Conservation (phyloP, 2,113 vertebrate genomes). For the Chaetodon auriga region DNA sequence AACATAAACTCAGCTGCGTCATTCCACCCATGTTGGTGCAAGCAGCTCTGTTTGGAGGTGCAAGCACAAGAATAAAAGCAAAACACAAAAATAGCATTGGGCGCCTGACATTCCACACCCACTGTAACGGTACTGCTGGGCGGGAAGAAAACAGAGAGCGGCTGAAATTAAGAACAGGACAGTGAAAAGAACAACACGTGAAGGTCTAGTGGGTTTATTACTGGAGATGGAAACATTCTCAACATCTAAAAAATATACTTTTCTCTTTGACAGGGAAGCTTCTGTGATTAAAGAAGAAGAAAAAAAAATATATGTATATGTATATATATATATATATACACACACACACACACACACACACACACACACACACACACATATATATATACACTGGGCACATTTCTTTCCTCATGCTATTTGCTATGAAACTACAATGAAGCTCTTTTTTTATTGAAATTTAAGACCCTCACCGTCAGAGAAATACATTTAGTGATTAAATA, state of each 20-base stretch:
- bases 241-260: neutral
- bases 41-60: conserved; percentile 2
- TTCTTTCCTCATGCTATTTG: conserved; percentile 36
- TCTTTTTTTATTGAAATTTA: conserved; percentile 53
- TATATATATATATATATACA: neutral
- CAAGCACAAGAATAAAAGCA: neutral
- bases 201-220: neutral
- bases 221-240: neutral
- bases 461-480: conserved; percentile 53
- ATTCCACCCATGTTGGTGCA: neutral
- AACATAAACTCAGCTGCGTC: neutral
- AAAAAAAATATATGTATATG: too few species aligned
- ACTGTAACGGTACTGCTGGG: neutral
- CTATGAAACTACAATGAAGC: conserved; percentile 37
- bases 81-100: conserved; percentile 16
- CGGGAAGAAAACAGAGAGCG: neutral
- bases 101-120: neutral
- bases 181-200: neutral
- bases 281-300: conserved; percentile 1
- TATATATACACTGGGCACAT: neutral
- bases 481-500: conserved; percentile 66
- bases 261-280: neutral
- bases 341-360: neutral
- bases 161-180: neutral
- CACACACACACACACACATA: neutral